Evolutionary conservation across 2,113 vertebrate genomes (phyloP).

Genomic region (Lepisosteus osseus): DNA sequence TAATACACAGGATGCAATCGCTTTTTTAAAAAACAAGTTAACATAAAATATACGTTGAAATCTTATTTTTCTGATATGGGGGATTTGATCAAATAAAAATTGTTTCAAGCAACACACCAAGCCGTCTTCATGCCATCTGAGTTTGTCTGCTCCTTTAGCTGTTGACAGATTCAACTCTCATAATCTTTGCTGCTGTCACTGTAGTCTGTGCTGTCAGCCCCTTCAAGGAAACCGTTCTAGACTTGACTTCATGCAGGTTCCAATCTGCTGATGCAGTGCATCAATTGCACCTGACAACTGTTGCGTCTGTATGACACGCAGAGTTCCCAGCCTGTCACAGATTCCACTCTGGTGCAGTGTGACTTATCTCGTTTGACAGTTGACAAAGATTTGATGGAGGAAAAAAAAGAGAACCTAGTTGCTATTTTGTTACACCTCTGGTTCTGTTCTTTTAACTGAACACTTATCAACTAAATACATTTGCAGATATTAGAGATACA

Average conservation of each 20-base stretch:
- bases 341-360: neutral
- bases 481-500: too few species aligned
- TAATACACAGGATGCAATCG: too few species aligned
- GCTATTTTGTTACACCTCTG: neutral
- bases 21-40: too few species aligned
- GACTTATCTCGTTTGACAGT: slow-evolving; percentile 1
- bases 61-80: too few species aligned
- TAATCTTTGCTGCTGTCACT: neutral
- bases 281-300: neutral
- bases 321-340: neutral
- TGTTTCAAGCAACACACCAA: neutral
- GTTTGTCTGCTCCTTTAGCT: neutral
- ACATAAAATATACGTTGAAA: too few species aligned
- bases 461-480: too few species aligned
- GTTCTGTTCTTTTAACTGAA: too few species aligned
- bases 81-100: neutral
- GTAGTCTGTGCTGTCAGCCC: neutral
- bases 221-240: neutral
- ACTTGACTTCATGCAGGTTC: too few species aligned
- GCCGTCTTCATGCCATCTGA: neutral
- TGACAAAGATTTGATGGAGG: neutral
- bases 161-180: neutral
- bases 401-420: neutral
- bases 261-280: neutral
- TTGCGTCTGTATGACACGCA: neutral